These are phyloP conservation scores for Thymelicus acteon DNA, from an alignment of 2,888 invertebrate species.

Conservation along the genomic window DNA sequence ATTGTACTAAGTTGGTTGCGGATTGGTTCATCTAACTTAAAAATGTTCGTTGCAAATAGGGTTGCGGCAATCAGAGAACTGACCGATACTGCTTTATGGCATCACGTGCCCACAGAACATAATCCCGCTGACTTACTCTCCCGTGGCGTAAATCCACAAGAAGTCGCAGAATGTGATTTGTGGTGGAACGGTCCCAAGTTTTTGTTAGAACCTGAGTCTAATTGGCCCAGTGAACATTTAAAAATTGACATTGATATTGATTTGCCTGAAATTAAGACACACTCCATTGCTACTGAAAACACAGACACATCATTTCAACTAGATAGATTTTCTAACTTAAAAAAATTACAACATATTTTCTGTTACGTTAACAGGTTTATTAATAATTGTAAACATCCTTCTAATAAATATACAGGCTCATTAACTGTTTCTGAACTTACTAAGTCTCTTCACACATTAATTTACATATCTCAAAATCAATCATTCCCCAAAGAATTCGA, in stretches of 20 bases:
- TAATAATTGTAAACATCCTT: not conserved
- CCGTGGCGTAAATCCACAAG: not conserved
- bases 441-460: not conserved
- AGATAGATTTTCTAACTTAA: not conserved
- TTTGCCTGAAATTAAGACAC: too few species aligned
- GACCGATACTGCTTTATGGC: slow-evolving; percentile 5
- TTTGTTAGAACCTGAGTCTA: too few species aligned
- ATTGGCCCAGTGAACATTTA: too few species aligned
- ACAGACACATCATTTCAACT: not conserved
- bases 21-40: slow-evolving; percentile 1
- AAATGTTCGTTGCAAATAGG: not conserved
- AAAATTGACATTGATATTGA: too few species aligned
- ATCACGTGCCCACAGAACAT: not conserved
- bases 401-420: not conserved
- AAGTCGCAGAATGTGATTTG: too few species aligned
- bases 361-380: not conserved
- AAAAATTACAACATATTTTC: not conserved
- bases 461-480: not conserved
- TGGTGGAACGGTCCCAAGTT: too few species aligned
- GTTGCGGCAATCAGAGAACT: slow-evolving; percentile 4
- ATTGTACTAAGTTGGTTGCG: slow-evolving; percentile 1
- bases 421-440: not conserved
- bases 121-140: not conserved
- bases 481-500: slow-evolving; percentile 24
- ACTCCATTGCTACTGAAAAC: not conserved